phyloP scores from a whole-genome alignment of 2,888 invertebrate genomes.

The Ochropleura leucogaster region DNA sequence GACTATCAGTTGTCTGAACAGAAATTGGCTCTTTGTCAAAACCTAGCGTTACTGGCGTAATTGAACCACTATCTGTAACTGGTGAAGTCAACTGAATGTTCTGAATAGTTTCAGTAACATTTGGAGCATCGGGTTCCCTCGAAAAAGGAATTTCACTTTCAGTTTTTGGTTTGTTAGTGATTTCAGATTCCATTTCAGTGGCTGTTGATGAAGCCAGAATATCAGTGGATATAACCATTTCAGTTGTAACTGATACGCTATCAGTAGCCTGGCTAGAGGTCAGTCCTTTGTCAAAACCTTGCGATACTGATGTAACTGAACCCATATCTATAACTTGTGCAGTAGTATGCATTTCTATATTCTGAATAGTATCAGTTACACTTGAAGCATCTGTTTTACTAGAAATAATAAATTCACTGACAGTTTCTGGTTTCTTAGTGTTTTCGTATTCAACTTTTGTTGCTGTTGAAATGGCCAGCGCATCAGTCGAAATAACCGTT shows the following conservation, averaged over 20 bases:
- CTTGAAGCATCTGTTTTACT: not conserved
- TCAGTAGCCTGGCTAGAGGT: not conserved
- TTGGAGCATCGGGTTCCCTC: not conserved
- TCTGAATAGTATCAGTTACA: conserved; percentile 14
- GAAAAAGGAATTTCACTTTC: not conserved
- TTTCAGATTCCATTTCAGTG: not conserved
- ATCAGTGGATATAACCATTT: not conserved
- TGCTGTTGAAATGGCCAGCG: not conserved
- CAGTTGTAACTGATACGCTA: not conserved
- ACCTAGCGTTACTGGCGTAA: conserved; percentile 4
- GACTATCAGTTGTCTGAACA: not conserved
- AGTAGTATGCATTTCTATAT: conserved; percentile 12
- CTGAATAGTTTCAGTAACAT: not conserved
- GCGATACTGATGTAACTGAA: not conserved
- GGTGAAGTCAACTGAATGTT: not conserved
- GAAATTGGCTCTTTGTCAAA: not conserved
- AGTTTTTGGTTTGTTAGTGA: not conserved
- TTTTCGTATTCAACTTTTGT: not conserved
- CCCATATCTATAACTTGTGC: not conserved
- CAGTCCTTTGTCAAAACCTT: not conserved
- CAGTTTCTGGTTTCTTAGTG: conserved; percentile 14
- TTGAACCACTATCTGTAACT: not conserved
- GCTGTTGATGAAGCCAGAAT: not conserved
- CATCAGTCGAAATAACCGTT: not conserved
- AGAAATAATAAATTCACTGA: not conserved